A percentile compares a stretch with the other conserved stretches of the same genome.
phyloP scores from a whole-genome alignment of 2,113 vertebrate species.

The Cottus gobio region DNA sequence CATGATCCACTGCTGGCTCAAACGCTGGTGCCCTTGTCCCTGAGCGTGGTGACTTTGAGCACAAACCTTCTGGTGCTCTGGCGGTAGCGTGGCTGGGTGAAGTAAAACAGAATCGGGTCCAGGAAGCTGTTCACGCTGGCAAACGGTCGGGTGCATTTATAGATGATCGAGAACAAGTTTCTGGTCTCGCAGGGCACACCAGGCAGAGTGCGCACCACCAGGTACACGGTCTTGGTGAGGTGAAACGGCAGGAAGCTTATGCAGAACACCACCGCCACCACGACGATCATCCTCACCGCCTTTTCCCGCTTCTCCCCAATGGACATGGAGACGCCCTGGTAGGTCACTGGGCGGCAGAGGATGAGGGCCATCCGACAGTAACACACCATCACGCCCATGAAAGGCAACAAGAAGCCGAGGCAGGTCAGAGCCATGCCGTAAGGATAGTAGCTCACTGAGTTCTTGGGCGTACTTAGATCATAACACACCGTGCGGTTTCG shows the following conservation, averaged over 20 bases:
- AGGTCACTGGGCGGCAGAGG: conserved; percentile 84
- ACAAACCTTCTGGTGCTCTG: conserved; percentile 85
- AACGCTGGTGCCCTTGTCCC: conserved; percentile 62
- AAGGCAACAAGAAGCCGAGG: conserved; percentile 92
- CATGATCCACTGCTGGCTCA: conserved; percentile 24
- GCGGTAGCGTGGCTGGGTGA: conserved; percentile 90
- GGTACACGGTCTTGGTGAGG: conserved; percentile 93
- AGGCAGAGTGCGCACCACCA: conserved; percentile 85
- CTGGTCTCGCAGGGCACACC: conserved; percentile 75
- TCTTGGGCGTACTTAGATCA: conserved; percentile 87
- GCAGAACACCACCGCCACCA: conserved; percentile 89
- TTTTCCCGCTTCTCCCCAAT: conserved; percentile 86
- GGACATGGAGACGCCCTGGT: conserved; percentile 68
- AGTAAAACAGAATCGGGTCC: conserved; percentile 97
- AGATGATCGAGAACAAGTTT: conserved; percentile 90
- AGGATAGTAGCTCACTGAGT: conserved; percentile 87
- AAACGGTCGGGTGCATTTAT: conserved; percentile 93
- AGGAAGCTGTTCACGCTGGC: conserved; percentile 97
- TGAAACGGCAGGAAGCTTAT: conserved; percentile 97
- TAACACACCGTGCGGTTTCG: conserved; percentile 97
- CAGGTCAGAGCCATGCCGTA: conserved; percentile 94
- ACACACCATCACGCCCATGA: conserved; percentile 88
- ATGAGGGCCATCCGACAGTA: conserved; percentile 90
- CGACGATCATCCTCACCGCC: conserved; percentile 90
- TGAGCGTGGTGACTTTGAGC: conserved; percentile 84